Base-by-base conservation (phyloP, 2,888 invertebrate species). In the Tachina grossa region DNA sequence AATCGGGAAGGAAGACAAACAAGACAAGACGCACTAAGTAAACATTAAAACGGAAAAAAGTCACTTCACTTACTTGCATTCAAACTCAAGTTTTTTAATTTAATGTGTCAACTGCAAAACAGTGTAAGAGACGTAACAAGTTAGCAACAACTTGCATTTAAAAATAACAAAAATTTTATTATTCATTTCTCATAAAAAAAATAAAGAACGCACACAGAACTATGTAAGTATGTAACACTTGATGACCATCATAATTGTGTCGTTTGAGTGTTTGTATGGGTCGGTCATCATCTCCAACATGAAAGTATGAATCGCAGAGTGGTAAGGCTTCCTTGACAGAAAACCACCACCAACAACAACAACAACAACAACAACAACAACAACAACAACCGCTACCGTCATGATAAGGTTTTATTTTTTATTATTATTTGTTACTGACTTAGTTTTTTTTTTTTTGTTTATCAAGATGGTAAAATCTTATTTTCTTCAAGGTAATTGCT, bases 391-490 rank as follows among this genome's bases (percentile, higher is more conserved):
- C 16, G 55, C 81, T 55, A 72, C 83, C 83, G 77, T 14, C 83
- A 77, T 78, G 53, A 72, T 66, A 65, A 57, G 16, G 47, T 69
- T 39, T 4, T 31, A n/a, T 61, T 57, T 55, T 57, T 45, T 43
- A 9, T 22, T 45, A 45, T 14, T 74, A 51, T 61, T 79, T 65
- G 14, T 77, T 13, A 49, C 47, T 74, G 65, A 66, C 57, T 49
- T 80, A 41, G 57, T 76, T 72, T 76, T 41, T 65, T 85, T n/a
- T n/a, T n/a, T 66, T 65, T 85, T 85, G 80, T 85, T 85, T 85
- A 85, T 85, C 85, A 76, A 66, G 76, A 85, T 83, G 76, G 66
- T 76, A 66, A 85, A 85, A 85, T 85, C 85, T 85, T 83, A 59
- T 63, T 65, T 79, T 78, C n/a, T 75, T 47, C 13, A 63, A 80